phyloP scores from a whole-genome alignment of 2,797 vertebrate genomes.

The Gambusia yucatana region DNA sequence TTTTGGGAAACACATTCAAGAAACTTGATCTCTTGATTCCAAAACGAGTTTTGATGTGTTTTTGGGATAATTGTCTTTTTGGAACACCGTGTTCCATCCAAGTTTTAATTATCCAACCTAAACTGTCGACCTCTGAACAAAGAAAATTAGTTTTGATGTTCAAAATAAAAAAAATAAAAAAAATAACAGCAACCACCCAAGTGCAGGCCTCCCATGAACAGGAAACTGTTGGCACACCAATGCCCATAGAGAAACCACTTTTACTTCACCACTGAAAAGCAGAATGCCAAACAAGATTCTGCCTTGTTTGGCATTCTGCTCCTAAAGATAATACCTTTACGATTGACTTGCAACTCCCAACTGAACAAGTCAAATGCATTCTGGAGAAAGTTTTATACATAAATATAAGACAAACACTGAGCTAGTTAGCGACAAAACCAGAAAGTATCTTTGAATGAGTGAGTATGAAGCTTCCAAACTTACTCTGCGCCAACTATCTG shows the following conservation, averaged over 20 bases:
- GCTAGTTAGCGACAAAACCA: not conserved
- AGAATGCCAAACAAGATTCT: not conserved
- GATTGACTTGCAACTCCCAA: not conserved
- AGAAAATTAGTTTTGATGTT: not conserved
- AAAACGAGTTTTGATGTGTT: conserved; percentile 1
- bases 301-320: not conserved
- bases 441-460: not conserved
- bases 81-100: conserved; percentile 1
- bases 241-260: not conserved
- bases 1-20: not conserved
- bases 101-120: not conserved
- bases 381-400: not conserved
- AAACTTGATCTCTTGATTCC: not conserved
- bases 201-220: not conserved
- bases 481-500: not conserved
- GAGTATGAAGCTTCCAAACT: not conserved
- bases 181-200: not conserved
- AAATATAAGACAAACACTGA: not conserved
- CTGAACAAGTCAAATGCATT: not conserved
- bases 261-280: not conserved
- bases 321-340: not conserved
- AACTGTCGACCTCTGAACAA: not conserved
- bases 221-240: not conserved
- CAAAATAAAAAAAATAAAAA: not conserved
- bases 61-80: not conserved